Base-by-base conservation (phyloP, 2,888 invertebrate species). In the Troilus luridus region DNA sequence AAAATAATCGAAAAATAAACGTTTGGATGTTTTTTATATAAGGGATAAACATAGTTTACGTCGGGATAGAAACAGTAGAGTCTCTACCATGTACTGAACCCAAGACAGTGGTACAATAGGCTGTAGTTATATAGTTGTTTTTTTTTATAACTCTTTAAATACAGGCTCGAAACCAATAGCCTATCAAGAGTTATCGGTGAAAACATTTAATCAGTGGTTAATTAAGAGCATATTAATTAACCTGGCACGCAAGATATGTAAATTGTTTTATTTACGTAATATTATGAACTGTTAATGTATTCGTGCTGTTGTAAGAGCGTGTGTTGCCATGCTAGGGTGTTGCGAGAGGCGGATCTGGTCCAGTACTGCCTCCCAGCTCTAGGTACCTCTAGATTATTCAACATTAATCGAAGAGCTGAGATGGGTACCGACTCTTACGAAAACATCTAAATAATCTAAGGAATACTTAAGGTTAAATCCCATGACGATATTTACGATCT, bases 181-280 rank as follows among this genome's bases (percentile, higher is more conserved):
- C 19, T 21, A n/a, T 64, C 62, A 62, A 21, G 6, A 67, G 67
- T 14, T 67, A 14, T 67, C 12, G 14, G 7, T 2, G 24, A 27
- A 67, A 67, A 14, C 27, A 6, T 67, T 67, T 67, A 67, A 6
- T 27, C 0, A 24, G 24, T 14, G 24, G 67, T 67, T 67, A 67
- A 67, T 67, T 67, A 27, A 24, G 24, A 7, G 67, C 5, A 6
- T 67, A 24, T 67, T 67, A 67, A 67, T 67, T 67, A 67, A 67
- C 24, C 14, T 24, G 67, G n/a, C 24, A 67, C 27, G 67, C 67
- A 10, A 67, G 14, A 24, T 67, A 67, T 67, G 67, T 67, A 67
- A 67, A 67, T 67, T 67, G 27, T 67, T 24, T 67, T 67, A 41
- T 67, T 67, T 67, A 67, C 67, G 67, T 24, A 67, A 67, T 27